Conservation (phyloP, 1,140 invertebrate species). For the Phocides pigmalion region DNA sequence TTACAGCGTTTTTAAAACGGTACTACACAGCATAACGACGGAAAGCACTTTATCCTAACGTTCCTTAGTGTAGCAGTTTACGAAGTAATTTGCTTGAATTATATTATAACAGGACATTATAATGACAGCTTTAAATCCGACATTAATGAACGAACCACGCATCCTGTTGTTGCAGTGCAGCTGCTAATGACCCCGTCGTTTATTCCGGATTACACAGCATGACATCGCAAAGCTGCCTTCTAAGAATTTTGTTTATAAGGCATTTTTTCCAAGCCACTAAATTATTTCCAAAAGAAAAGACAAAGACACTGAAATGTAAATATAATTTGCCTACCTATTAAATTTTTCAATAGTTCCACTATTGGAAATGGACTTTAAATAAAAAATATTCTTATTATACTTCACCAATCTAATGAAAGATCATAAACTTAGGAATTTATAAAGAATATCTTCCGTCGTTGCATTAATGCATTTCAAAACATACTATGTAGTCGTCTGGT, state of each 20-base stretch:
- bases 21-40: too few relatives aligned
- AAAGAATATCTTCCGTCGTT: too few relatives aligned
- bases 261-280: not conserved
- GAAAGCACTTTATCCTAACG: not conserved
- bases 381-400: too few relatives aligned
- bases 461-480: too few relatives aligned
- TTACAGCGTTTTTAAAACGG: too few relatives aligned
- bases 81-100: not conserved
- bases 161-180: not conserved
- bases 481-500: not conserved
- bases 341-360: too few relatives aligned
- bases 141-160: not conserved
- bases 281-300: not conserved
- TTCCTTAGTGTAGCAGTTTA: not conserved
- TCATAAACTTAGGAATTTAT: too few relatives aligned
- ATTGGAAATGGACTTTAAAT: too few relatives aligned
- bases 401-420: too few relatives aligned
- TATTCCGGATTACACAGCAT: not conserved
- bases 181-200: not conserved
- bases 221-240: not conserved
- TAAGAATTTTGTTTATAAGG: not conserved
- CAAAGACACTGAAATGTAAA: too few relatives aligned
- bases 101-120: not conserved
- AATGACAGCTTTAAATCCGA: slow-evolving; percentile 1
- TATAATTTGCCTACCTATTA: too few relatives aligned